Conservation (phyloP, 2,888 invertebrate species). For the Crocallis elinguaria region DNA sequence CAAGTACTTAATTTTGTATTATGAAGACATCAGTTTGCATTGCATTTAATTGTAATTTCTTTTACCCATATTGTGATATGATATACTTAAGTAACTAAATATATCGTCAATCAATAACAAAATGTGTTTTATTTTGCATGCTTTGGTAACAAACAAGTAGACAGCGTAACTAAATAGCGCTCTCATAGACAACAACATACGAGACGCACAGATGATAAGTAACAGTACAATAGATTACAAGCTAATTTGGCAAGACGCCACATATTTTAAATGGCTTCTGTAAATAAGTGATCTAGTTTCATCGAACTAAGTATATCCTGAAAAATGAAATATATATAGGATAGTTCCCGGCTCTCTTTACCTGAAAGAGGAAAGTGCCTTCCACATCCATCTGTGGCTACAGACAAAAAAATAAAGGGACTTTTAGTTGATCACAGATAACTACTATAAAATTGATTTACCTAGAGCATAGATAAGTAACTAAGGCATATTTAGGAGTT, state of each 20-base stretch:
- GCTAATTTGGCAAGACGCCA: slow-evolving; percentile 14
- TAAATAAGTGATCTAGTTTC: slow-evolving; percentile 1
- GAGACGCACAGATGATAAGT: not conserved
- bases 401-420: too few species aligned
- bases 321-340: too few species aligned
- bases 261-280: not conserved
- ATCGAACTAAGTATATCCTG: not conserved
- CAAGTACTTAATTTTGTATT: slow-evolving; percentile 48
- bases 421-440: too few species aligned
- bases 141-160: too few species aligned
- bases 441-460: too few species aligned
- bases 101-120: slow-evolving; percentile 40
- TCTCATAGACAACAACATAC: not conserved
- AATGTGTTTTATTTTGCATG: too few species aligned
- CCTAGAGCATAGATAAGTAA: too few species aligned
- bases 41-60: slow-evolving; percentile 67
- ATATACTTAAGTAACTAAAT: slow-evolving; percentile 55
- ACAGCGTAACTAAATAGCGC: not conserved
- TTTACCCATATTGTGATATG: slow-evolving; percentile 66
- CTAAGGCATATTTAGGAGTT: too few species aligned
- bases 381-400: too few species aligned
- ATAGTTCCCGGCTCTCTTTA: too few species aligned
- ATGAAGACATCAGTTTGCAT: slow-evolving; percentile 47
- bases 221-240: not conserved
- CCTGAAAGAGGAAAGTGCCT: too few species aligned